phyloP scores from a whole-genome alignment of 2,113 vertebrate genomes.

The Panurus biarmicus region DNA sequence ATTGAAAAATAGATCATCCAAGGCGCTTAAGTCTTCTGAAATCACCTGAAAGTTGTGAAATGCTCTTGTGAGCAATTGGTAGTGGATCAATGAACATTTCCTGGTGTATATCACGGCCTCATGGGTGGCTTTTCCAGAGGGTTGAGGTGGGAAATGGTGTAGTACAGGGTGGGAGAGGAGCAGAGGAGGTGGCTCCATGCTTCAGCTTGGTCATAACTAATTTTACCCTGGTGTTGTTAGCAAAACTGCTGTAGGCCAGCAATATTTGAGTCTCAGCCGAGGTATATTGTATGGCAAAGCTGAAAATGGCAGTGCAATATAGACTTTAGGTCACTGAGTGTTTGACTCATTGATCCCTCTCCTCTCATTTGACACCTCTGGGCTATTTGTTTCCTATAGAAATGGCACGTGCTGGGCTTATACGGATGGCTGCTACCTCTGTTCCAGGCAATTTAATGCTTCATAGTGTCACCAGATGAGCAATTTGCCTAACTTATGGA shows the following conservation, averaged over 20 bases:
- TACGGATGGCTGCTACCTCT: background rate
- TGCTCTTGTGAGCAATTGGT: background rate
- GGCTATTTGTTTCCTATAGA: background rate
- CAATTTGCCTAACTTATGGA: background rate
- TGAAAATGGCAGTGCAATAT: background rate
- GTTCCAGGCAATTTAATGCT: background rate
- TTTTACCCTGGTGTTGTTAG: background rate
- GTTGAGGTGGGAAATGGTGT: accelerated
- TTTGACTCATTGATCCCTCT: background rate
- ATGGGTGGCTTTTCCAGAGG: background rate
- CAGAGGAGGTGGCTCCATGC: accelerated
- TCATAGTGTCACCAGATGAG: background rate
- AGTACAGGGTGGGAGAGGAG: background rate
- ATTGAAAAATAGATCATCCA: background rate
- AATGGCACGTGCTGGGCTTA: accelerated
- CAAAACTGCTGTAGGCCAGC: background rate
- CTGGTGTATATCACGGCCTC: background rate
- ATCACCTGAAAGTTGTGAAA: background rate
- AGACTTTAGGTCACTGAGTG: background rate
- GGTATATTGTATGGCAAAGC: background rate
- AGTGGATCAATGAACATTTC: background rate
- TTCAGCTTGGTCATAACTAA: background rate
- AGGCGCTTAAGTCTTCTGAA: background rate
- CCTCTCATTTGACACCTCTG: background rate
- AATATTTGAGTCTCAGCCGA: background rate